phyloP scores from a whole-genome alignment of 2,113 vertebrate genomes.

The Embiotoca jacksoni region DNA sequence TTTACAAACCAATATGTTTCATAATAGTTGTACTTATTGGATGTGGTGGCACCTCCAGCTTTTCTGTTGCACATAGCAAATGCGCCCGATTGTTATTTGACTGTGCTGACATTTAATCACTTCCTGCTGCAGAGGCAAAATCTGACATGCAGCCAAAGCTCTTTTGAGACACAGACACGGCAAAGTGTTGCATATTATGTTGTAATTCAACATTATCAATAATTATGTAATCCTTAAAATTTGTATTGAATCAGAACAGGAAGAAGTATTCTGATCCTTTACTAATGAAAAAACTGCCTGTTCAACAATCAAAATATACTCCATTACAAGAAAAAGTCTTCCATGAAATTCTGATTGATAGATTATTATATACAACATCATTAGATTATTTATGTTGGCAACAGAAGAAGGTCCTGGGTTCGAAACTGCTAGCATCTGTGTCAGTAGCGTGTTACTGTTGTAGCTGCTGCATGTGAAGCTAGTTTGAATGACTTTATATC shows the following conservation, averaged over 20 bases:
- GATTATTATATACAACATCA: too few relatives aligned
- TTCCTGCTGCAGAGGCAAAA: slow-evolving; percentile 17
- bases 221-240: not conserved
- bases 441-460: too few relatives aligned
- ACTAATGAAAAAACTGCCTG: too few relatives aligned
- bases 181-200: not conserved
- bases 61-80: not conserved
- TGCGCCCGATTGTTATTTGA: slow-evolving; percentile 14
- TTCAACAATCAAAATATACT: too few relatives aligned
- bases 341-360: too few relatives aligned
- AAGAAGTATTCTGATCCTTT: too few relatives aligned
- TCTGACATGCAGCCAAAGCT: slow-evolving; percentile 21
- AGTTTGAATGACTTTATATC: too few relatives aligned
- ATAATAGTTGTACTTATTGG: not conserved
- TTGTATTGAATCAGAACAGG: not conserved
- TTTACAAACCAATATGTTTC: slow-evolving; percentile 16
- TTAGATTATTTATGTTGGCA: too few relatives aligned
- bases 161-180: not conserved
- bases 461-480: too few relatives aligned
- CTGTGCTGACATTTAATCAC: slow-evolving; percentile 15
- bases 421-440: too few relatives aligned
- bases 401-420: too few relatives aligned
- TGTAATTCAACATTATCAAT: not conserved
- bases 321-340: too few relatives aligned
- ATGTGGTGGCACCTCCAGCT: slow-evolving; percentile 37